phyloP scores from a whole-genome alignment of 2,113 vertebrate genomes.

The Neolamprologus falcicula region DNA sequence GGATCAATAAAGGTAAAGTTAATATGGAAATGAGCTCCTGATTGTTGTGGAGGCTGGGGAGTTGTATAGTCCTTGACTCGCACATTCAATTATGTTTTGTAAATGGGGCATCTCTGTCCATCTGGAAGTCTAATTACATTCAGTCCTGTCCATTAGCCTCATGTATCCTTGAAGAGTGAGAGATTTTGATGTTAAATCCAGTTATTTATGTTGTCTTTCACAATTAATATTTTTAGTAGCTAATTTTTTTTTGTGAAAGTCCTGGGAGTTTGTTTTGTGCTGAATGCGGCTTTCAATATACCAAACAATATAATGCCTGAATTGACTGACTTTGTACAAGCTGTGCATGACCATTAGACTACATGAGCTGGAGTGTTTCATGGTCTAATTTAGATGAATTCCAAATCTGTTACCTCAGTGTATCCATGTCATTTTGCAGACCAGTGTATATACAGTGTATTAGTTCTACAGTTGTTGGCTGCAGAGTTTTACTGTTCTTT shows the following conservation, averaged over 20 bases:
- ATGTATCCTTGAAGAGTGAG: slow-evolving; percentile 34
- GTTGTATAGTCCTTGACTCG: slow-evolving; percentile 49
- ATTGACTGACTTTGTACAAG: not conserved
- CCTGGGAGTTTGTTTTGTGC: not conserved
- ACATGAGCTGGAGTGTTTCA: not conserved
- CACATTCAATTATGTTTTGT: slow-evolving; percentile 55
- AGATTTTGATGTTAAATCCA: slow-evolving; percentile 26
- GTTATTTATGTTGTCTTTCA: slow-evolving; percentile 1
- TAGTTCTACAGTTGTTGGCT: not conserved
- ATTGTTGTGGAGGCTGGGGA: slow-evolving; percentile 38
- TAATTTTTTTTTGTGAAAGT: not conserved
- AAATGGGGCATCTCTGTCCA: slow-evolving; percentile 39
- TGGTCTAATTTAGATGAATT: not conserved
- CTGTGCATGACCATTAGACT: not conserved
- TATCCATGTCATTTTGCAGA: not conserved
- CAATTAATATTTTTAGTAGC: slow-evolving; percentile 3
- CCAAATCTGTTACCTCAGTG: not conserved
- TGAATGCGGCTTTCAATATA: not conserved
- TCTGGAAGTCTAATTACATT: slow-evolving; percentile 56
- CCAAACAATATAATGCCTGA: not conserved
- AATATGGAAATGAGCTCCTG: slow-evolving; percentile 52
- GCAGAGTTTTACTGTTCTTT: not conserved
- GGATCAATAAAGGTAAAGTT: slow-evolving; percentile 48
- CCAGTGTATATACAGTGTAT: not conserved
- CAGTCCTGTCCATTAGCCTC: slow-evolving; percentile 55